These are phyloP conservation scores for Arrhopalites spinosus DNA, from an alignment of 2,888 invertebrate genomes.

Conservation along the genomic window DNA sequence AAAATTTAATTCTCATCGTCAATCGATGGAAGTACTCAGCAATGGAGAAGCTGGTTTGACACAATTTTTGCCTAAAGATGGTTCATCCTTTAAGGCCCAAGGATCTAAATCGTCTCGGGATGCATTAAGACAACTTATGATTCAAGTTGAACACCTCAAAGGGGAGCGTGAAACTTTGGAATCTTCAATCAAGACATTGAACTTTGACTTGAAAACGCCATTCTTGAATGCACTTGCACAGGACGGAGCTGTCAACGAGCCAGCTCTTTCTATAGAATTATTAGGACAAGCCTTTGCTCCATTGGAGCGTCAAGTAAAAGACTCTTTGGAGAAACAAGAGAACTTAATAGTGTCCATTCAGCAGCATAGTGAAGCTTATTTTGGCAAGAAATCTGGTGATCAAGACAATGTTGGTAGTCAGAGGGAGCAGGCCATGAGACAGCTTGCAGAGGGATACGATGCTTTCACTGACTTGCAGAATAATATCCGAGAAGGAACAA, in stretches of 20 bases:
- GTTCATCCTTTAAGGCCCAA: slow-evolving; percentile 61
- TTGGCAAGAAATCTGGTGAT: slow-evolving; percentile 45
- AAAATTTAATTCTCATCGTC: slow-evolving; percentile 78
- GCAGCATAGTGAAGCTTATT: slow-evolving; percentile 60
- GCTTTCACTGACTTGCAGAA: slow-evolving; percentile 86
- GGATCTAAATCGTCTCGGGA: slow-evolving; percentile 63
- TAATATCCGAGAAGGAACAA: slow-evolving; percentile 93
- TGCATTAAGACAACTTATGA: slow-evolving; percentile 77
- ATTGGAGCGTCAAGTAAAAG: slow-evolving; percentile 76
- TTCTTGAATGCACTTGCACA: slow-evolving; percentile 76
- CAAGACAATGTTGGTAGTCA: slow-evolving; percentile 65
- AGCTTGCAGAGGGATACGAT: slow-evolving; percentile 88
- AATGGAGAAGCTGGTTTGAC: slow-evolving; percentile 71
- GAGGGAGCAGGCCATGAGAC: slow-evolving; percentile 80
- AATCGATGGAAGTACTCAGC: slow-evolving; percentile 82
- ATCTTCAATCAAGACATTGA: slow-evolving; percentile 78
- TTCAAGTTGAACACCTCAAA: slow-evolving; percentile 80
- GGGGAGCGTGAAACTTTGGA: slow-evolving; percentile 89
- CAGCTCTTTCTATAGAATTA: slow-evolving; percentile 66
- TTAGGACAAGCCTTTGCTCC: slow-evolving; percentile 77
- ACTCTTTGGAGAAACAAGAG: slow-evolving; percentile 75
- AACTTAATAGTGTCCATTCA: slow-evolving; percentile 71
- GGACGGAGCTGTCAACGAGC: slow-evolving; percentile 80
- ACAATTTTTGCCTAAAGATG: slow-evolving; percentile 71
- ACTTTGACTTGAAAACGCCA: slow-evolving; percentile 79